Evolutionary conservation across 2,888 invertebrate species (phyloP), one percentile per base, ranked within the genome.

Genomic region (Parnassius orleans): DNA sequence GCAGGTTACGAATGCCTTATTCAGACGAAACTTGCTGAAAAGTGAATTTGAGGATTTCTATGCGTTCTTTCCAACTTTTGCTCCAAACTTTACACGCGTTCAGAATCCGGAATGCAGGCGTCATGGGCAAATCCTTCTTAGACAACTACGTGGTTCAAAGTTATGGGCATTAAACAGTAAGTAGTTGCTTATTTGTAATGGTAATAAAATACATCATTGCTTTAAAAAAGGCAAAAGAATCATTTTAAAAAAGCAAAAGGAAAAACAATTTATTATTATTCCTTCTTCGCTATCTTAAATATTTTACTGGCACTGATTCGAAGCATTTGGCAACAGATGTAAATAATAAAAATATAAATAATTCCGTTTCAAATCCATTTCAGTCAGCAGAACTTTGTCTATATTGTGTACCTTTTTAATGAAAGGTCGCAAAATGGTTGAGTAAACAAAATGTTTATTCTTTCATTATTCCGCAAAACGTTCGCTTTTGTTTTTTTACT

Each of bases 151-250:
- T 43, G 94, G 94, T 60, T 92, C 93, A 66, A 95, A 94, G 82
- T 76, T 95, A 69, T 95, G 95, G 95, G 94, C 95, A 63, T 81
- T 95, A 70, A 95, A 94, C 84, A 95, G 95, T 95, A 89, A 93
- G 94, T 92, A 71, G n/a, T 50, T 68, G 67, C 57, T 59, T 43
- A 52, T 59, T 53, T 53, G 51, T 44, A 51, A 14, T 11, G 53
- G 1, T 10, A 12, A 1, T 50, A 43, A 11, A 11, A 11, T 43
- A 9, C 43, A 43, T 43, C 11, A 11, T 43, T 11, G 43, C 11
- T 11, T 43, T 11, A 43, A 43, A 10, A 43, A 2, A 0, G 10
- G 10, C 2, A 43, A 43, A 41, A 46, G 11, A n/a, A 5, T 41
- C 24, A 14, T 1, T 11, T 53, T 14, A 5, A 14, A 48, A 11